phyloP scores from a whole-genome alignment of 2,888 invertebrate genomes.

The Cryptophagus acutangulus region DNA sequence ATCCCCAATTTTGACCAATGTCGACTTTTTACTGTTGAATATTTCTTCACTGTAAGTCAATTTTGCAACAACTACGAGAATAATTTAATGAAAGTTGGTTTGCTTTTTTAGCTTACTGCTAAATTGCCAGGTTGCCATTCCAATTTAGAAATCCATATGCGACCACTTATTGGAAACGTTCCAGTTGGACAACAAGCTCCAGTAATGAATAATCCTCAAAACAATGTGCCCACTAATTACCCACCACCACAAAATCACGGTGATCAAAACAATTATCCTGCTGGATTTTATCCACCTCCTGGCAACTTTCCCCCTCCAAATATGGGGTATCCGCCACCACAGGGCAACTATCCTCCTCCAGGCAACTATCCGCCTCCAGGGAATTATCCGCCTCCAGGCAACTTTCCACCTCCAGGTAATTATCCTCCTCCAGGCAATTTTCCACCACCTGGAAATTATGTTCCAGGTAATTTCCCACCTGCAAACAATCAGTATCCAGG shows the following conservation, averaged over 20 bases:
- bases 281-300: not conserved
- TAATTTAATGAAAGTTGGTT: not conserved
- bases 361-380: slow-evolving; percentile 7
- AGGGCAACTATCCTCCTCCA: not conserved
- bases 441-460: slow-evolving; percentile 11
- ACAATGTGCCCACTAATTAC: not conserved
- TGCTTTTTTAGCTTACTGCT: slow-evolving; percentile 22
- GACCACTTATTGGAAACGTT: slow-evolving; percentile 30
- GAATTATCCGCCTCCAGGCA: slow-evolving; percentile 10
- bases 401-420: slow-evolving; percentile 9
- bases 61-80: too few species aligned
- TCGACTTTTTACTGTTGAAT: slow-evolving; percentile 30
- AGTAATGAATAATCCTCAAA: not conserved
- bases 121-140: slow-evolving; percentile 26
- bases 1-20: slow-evolving; percentile 36
- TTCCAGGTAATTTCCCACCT: slow-evolving; percentile 5
- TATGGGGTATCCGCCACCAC: slow-evolving; percentile 4
- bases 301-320: slow-evolving; percentile 1
- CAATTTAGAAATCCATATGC: slow-evolving; percentile 25
- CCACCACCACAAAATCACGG: slow-evolving; percentile 2
- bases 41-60: slow-evolving; percentile 26
- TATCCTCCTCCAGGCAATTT: slow-evolving; percentile 1
- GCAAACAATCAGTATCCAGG: not conserved
- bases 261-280: slow-evolving; percentile 8
- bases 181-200: slow-evolving; percentile 19